phyloP scores from a whole-genome alignment of 2,888 invertebrate species.

The Lysandra coridon region DNA sequence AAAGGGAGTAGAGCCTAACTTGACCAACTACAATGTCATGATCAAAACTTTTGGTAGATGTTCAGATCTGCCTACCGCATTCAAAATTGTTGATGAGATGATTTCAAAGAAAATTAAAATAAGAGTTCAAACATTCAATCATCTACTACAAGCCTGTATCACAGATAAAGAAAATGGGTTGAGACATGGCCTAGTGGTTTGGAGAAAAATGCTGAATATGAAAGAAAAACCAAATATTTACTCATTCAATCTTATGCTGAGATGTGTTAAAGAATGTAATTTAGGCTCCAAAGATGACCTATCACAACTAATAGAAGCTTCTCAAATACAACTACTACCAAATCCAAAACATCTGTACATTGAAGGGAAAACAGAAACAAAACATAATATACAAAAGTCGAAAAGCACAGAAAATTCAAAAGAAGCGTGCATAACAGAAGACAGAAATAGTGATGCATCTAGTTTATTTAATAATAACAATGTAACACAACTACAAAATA shows the following conservation, averaged over 20 bases:
- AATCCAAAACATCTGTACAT: slow-evolving; percentile 37
- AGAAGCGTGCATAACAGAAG: not conserved
- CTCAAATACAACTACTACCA: slow-evolving; percentile 51
- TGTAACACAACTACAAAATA: not conserved
- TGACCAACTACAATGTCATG: slow-evolving; percentile 91
- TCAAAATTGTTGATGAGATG: slow-evolving; percentile 93
- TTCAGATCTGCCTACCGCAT: slow-evolving; percentile 88
- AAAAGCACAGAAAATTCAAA: not conserved
- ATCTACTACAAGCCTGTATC: slow-evolving; percentile 91
- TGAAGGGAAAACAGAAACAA: not conserved
- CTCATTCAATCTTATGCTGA: slow-evolving; percentile 90
- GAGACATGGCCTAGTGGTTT: slow-evolving; percentile 89
- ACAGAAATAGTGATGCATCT: not conserved
- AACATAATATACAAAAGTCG: not conserved
- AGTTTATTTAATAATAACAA: not conserved
- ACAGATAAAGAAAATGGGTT: slow-evolving; percentile 89
- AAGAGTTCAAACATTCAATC: slow-evolving; percentile 86
- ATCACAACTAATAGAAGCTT: slow-evolving; percentile 68
- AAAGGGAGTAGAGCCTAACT: slow-evolving; percentile 85
- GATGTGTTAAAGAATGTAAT: slow-evolving; percentile 89
- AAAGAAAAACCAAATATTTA: slow-evolving; percentile 85
- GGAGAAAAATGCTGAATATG: slow-evolving; percentile 88
- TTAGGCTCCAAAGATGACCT: slow-evolving; percentile 84
- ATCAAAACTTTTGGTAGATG: slow-evolving; percentile 94
- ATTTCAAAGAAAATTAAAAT: slow-evolving; percentile 80